Percentiles rank a stretch among this genome's conserved stretches.
phyloP scores from a whole-genome alignment of 1,140 invertebrate species.

The Drosophila gunungcola region DNA sequence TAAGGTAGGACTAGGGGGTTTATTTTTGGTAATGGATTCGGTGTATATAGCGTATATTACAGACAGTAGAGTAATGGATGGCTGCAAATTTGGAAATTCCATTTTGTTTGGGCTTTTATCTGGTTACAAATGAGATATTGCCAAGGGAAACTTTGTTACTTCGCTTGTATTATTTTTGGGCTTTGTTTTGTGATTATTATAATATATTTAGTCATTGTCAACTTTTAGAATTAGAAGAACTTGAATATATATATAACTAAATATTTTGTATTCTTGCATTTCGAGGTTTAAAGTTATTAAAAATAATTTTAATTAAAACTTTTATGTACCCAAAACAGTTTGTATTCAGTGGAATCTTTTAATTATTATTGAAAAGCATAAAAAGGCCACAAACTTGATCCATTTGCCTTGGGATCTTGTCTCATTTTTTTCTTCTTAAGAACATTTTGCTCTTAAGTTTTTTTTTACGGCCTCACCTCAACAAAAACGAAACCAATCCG shows the following conservation, averaged over 20 bases:
- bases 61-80: conserved; percentile 26
- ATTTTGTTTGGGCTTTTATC: neutral
- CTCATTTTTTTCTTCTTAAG: too few relatives aligned
- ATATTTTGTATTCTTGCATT: too few relatives aligned
- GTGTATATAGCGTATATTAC: neutral
- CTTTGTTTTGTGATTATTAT: neutral
- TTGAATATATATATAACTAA: too few relatives aligned
- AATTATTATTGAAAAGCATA: too few relatives aligned
- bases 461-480: neutral
- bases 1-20: neutral
- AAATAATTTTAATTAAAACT: too few relatives aligned
- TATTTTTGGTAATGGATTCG: conserved; percentile 13
- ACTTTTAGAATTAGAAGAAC: too few relatives aligned
- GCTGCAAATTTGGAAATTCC: neutral
- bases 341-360: too few relatives aligned
- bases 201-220: neutral
- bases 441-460: too few relatives aligned
- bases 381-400: neutral
- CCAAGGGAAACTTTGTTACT: too few relatives aligned
- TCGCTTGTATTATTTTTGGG: neutral
- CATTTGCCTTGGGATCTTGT: neutral
- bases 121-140: neutral
- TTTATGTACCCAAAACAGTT: too few relatives aligned
- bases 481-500: conserved; percentile 2
- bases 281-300: too few relatives aligned